Percentiles rank a stretch among this genome's conserved stretches.
These are phyloP conservation scores for Galeruca laticollis DNA, from an alignment of 2,888 invertebrate genomes.

Conservation along the genomic window DNA sequence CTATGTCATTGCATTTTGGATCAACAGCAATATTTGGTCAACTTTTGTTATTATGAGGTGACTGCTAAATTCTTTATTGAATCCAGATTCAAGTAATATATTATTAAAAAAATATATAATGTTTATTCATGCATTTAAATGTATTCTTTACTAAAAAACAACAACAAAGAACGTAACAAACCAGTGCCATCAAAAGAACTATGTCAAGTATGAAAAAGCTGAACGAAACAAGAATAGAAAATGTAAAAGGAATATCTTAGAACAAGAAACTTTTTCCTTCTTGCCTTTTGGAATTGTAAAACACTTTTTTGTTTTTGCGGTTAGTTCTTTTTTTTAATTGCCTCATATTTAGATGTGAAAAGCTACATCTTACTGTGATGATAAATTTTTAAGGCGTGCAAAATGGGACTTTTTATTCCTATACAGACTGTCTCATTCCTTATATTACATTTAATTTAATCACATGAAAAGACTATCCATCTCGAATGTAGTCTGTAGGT, in stretches of 20 bases:
- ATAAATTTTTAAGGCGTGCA: background rate
- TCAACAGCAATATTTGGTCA: too few species aligned
- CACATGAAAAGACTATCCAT: too few species aligned
- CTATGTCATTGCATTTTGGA: too few species aligned
- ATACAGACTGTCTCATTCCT: too few species aligned
- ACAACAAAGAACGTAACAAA: background rate
- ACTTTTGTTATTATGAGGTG: too few species aligned
- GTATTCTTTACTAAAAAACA: background rate
- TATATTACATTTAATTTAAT: too few species aligned
- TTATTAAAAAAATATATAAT: too few species aligned
- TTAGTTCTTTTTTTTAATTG: conserved; percentile 11
- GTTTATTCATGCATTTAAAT: too few species aligned
- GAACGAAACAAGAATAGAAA: conserved; percentile 11
- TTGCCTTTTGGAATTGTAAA: conserved; percentile 14
- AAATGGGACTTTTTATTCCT: background rate
- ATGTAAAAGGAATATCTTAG: conserved; percentile 13
- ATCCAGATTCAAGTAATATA: too few species aligned
- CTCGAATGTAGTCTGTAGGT: too few species aligned
- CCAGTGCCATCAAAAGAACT: conserved; percentile 1
- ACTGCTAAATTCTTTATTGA: too few species aligned
- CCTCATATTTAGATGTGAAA: background rate
- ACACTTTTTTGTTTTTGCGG: conserved; percentile 3
- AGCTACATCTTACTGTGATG: background rate
- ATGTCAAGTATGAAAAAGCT: conserved; percentile 19
- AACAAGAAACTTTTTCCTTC: conserved; percentile 3